Evolutionary conservation across 2,888 invertebrate genomes (phyloP).

Genomic region (Leucoma salicis): DNA sequence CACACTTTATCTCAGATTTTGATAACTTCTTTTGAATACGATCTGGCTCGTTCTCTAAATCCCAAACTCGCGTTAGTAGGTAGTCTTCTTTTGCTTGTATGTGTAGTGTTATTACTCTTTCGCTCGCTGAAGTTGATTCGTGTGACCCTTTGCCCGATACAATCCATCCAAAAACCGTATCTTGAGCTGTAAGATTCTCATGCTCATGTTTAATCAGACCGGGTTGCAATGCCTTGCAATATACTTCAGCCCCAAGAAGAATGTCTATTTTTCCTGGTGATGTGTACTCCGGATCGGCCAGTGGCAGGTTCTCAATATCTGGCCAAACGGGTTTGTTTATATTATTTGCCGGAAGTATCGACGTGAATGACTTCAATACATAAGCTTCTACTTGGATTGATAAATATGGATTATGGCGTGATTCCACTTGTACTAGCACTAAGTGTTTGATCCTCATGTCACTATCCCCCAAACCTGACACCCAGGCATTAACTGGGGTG

Average conservation of each 20-base stretch:
- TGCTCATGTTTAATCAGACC: neutral
- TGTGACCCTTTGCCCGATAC: neutral
- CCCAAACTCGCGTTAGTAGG: neutral
- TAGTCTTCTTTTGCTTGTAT: neutral
- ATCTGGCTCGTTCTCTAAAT: neutral
- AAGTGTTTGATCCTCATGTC: neutral
- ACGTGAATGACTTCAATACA: neutral
- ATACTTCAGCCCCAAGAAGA: neutral
- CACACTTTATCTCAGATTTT: neutral
- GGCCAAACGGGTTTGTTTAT: neutral
- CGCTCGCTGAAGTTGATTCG: neutral
- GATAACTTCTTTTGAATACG: neutral
- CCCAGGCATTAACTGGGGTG: neutral
- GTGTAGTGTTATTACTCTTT: neutral
- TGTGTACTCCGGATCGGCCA: constrained; percentile 1
- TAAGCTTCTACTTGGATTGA: neutral
- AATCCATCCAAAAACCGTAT: neutral
- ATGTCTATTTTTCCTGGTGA: neutral
- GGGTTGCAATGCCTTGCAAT: neutral
- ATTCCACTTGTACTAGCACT: neutral
- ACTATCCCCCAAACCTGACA: neutral
- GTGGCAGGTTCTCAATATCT: neutral
- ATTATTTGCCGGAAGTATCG: neutral
- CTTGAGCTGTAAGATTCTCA: neutral
- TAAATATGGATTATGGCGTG: neutral